Evolutionary conservation across 2,113 vertebrate species (phyloP).

Genomic region (Trichechus manatus): DNA sequence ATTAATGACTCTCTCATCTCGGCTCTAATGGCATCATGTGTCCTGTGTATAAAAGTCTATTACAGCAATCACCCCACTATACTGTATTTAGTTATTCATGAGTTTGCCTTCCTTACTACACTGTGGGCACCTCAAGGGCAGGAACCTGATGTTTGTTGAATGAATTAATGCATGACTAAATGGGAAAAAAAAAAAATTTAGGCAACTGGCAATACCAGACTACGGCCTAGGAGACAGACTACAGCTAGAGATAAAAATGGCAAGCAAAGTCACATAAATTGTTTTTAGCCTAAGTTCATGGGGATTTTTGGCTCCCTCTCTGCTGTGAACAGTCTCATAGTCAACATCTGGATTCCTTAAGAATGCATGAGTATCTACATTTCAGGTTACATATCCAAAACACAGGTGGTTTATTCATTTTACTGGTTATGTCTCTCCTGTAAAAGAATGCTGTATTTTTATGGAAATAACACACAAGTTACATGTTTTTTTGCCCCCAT

Average conservation of each 20-base stretch:
- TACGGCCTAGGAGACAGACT: background rate
- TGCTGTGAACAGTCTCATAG: background rate
- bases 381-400: background rate
- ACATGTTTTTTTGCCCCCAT: too few species aligned
- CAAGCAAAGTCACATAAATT: background rate
- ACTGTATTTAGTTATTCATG: background rate
- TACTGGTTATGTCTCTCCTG: background rate
- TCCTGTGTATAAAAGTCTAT: background rate
- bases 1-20: background rate
- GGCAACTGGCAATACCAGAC: background rate
- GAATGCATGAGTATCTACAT: background rate
- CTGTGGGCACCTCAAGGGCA: background rate
- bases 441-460: background rate
- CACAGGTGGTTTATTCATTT: background rate
- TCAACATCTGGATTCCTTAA: background rate
- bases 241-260: background rate
- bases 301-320: constrained; percentile 5
- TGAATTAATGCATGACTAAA: background rate
- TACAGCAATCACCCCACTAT: background rate
- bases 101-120: constrained; percentile 15
- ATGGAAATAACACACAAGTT: too few species aligned
- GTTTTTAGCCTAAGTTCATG: background rate
- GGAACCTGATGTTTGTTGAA: background rate
- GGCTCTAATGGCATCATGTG: background rate
- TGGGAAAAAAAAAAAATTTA: background rate